phyloP scores from a whole-genome alignment of 2,113 vertebrate species.

The Oreotrochilus melanogaster region DNA sequence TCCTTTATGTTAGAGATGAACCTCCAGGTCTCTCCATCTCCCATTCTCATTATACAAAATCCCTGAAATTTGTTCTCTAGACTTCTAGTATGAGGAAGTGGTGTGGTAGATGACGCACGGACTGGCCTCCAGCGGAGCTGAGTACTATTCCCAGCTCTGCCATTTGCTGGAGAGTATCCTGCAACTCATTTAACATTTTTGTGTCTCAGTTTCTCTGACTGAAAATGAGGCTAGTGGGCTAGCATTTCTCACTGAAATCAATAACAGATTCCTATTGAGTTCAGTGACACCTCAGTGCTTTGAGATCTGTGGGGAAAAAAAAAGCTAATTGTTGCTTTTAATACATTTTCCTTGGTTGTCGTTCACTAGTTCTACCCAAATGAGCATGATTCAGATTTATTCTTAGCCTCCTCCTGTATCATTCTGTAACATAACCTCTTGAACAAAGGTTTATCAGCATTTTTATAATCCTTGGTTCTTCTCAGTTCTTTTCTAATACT shows the following conservation, averaged over 20 bases:
- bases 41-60: slow-evolving; percentile 46
- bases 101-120: background rate
- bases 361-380: background rate
- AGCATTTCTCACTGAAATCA: slow-evolving; percentile 8
- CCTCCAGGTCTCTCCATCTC: slow-evolving; percentile 18
- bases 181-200: slow-evolving; percentile 11
- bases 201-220: slow-evolving; percentile 35
- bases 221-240: slow-evolving; percentile 10
- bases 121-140: slow-evolving; percentile 15
- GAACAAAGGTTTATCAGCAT: background rate
- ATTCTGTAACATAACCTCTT: background rate
- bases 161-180: slow-evolving; percentile 45
- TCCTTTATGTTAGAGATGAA: slow-evolving; percentile 22
- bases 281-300: background rate
- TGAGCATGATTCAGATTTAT: slow-evolving; percentile 9
- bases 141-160: slow-evolving; percentile 41
- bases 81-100: slow-evolving; percentile 36
- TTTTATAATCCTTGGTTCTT: background rate
- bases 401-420: background rate
- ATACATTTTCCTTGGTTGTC: slow-evolving; percentile 10
- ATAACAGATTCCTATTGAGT: background rate
- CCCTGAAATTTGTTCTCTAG: slow-evolving; percentile 14
- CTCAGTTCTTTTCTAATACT: background rate
- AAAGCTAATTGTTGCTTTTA: slow-evolving; percentile 14
- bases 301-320: background rate